Conservation (phyloP, 2,797 vertebrate species). For the Pseudotriccus pelzelni region DNA sequence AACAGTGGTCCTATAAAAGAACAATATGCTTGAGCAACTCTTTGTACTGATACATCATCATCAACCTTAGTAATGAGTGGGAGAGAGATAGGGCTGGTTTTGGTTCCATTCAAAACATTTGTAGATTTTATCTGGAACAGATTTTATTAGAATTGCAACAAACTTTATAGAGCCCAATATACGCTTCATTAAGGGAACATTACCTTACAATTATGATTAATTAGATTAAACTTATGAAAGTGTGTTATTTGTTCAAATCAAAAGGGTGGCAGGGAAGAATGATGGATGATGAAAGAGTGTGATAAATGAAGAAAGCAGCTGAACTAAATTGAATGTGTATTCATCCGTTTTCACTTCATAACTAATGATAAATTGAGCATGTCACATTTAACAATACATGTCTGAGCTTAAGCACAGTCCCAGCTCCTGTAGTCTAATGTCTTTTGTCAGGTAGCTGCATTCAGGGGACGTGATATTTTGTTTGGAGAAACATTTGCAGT, state of each 20-base stretch:
- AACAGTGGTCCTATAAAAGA: slow-evolving; percentile 80
- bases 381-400: slow-evolving; percentile 94
- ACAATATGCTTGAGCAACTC: slow-evolving; percentile 65
- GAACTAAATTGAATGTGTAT: slow-evolving; percentile 99
- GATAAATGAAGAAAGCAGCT: slow-evolving; percentile 98
- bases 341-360: slow-evolving; percentile 97
- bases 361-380: slow-evolving; percentile 99
- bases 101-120: slow-evolving; percentile 69
- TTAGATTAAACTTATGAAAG: slow-evolving; percentile 94
- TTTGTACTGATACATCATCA: slow-evolving; percentile 67
- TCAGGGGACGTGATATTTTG: slow-evolving; percentile 68
- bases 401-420: slow-evolving; percentile 83
- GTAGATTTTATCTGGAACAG: slow-evolving; percentile 78
- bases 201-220: slow-evolving; percentile 96
- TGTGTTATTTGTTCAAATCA: slow-evolving; percentile 89
- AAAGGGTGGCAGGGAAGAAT: slow-evolving; percentile 79
- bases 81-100: slow-evolving; percentile 47
- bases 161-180: slow-evolving; percentile 89
- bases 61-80: slow-evolving; percentile 52
- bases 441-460: slow-evolving; percentile 77
- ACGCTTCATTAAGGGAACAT: slow-evolving; percentile 95
- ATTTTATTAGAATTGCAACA: slow-evolving; percentile 85
- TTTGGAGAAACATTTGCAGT: slow-evolving; percentile 47
- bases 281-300: slow-evolving; percentile 93
- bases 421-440: slow-evolving; percentile 73